Conservation (phyloP, 2,888 invertebrate species). For the Thyatira batis region DNA sequence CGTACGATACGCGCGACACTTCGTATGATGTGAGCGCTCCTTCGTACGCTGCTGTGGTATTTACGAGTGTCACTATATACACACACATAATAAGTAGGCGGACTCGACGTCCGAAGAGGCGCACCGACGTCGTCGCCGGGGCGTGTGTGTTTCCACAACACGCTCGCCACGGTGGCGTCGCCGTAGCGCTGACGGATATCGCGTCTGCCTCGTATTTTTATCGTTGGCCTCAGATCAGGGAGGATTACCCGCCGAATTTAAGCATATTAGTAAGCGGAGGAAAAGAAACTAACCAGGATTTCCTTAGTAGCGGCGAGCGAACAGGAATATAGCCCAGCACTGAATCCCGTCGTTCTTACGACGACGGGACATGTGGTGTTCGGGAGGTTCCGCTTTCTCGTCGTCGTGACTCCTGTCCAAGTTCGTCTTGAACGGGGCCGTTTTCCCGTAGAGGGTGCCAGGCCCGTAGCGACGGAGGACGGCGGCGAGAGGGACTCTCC, state of each 20-base stretch:
- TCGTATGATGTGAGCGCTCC: no score
- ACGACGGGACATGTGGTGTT: constrained; percentile 80
- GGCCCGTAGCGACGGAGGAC: constrained; percentile 48
- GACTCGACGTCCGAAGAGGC: constrained; percentile 29
- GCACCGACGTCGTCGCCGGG: constrained; percentile 29
- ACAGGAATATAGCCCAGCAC: constrained; percentile 84
- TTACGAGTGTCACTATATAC: no score
- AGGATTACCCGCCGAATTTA: constrained; percentile 79
- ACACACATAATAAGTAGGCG: no score
- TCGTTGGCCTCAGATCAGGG: no score
- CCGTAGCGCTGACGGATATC: constrained; percentile 25
- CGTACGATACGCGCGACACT: no score
- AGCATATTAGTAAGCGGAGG: constrained; percentile 88
- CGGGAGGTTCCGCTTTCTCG: constrained; percentile 64
- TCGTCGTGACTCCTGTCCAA: constrained; percentile 54
- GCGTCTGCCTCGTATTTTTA: no score
- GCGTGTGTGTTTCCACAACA: constrained; percentile 77
- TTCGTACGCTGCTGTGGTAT: no score
- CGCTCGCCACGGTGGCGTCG: constrained; percentile 68
- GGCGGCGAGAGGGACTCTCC: constrained; percentile 39
- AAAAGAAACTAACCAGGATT: constrained; percentile 83
- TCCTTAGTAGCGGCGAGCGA: constrained; percentile 59
- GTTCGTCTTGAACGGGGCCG: constrained; percentile 52
- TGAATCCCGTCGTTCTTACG: constrained; percentile 68
- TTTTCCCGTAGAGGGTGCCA: constrained; percentile 47